Percentiles rank a stretch among this genome's conserved stretches.
Evolutionary conservation across 2,113 vertebrate genomes (phyloP).

Genomic region (Otis tarda): DNA sequence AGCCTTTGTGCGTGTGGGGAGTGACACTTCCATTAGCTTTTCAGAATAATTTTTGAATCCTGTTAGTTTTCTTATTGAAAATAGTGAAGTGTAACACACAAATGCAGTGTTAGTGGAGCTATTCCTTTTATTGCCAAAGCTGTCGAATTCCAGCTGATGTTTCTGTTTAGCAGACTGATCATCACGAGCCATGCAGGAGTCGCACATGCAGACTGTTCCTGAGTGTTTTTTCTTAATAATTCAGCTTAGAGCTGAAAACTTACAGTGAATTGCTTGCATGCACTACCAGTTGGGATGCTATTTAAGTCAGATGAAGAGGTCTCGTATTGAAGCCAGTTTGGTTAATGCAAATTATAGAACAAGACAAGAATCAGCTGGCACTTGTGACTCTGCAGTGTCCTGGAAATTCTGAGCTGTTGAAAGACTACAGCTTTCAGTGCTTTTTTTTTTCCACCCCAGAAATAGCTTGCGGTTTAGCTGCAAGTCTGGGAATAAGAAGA

Average conservation of each 20-base stretch:
- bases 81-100: not conserved
- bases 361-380: slow-evolving; percentile 49
- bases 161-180: not conserved
- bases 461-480: slow-evolving; percentile 52
- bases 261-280: not conserved
- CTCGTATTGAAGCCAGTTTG: slow-evolving; percentile 28
- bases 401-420: slow-evolving; percentile 63
- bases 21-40: not conserved
- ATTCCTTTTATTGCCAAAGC: not conserved
- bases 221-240: not conserved
- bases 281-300: not conserved
- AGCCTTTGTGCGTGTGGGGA: not conserved
- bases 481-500: slow-evolving; percentile 34
- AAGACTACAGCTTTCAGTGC: slow-evolving; percentile 36
- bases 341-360: slow-evolving; percentile 57
- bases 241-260: not conserved
- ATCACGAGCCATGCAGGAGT: not conserved
- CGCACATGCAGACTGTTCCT: not conserved
- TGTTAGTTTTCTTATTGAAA: not conserved
- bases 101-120: not conserved
- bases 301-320: slow-evolving; percentile 34
- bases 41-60: not conserved
- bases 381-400: slow-evolving; percentile 59
- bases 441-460: slow-evolving; percentile 52
- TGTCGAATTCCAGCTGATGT: not conserved